Percentiles rank a stretch among this genome's conserved stretches.
These are phyloP conservation scores for Malurus splendens DNA, from an alignment of 2,797 vertebrate genomes.

Conservation along the genomic window DNA sequence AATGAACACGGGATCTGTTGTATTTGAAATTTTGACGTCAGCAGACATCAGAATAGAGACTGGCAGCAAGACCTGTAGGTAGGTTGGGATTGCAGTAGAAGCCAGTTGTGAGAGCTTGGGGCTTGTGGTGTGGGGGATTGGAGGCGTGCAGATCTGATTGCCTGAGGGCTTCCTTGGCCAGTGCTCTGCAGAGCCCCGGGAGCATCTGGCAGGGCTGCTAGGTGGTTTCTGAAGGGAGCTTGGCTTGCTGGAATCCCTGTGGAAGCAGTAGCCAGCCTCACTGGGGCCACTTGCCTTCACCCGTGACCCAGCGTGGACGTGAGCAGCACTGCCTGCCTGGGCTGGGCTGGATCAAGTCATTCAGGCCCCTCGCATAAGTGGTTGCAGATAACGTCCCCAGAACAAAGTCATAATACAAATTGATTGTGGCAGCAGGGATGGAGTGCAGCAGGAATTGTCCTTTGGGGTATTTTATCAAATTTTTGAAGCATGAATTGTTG, in stretches of 20 bases:
- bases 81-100: background rate
- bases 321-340: background rate
- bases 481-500: slow-evolving; percentile 19
- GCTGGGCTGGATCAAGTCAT: background rate
- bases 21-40: background rate
- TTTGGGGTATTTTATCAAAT: slow-evolving; percentile 30
- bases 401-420: background rate
- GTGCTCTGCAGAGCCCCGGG: background rate
- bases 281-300: accelerated
- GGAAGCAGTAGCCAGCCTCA: background rate
- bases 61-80: background rate
- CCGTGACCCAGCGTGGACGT: accelerated
- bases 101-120: background rate
- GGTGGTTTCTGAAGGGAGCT: background rate
- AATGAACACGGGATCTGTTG: background rate
- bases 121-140: background rate
- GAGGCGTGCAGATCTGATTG: background rate
- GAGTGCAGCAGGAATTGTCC: background rate
- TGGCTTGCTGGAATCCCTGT: background rate
- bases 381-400: background rate
- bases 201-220: background rate
- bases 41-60: background rate
- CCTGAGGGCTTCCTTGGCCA: background rate
- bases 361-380: background rate
- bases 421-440: background rate